These are phyloP conservation scores for Phoenicopterus ruber DNA, from an alignment of 2,113 vertebrate genomes.

Conservation along the genomic window DNA sequence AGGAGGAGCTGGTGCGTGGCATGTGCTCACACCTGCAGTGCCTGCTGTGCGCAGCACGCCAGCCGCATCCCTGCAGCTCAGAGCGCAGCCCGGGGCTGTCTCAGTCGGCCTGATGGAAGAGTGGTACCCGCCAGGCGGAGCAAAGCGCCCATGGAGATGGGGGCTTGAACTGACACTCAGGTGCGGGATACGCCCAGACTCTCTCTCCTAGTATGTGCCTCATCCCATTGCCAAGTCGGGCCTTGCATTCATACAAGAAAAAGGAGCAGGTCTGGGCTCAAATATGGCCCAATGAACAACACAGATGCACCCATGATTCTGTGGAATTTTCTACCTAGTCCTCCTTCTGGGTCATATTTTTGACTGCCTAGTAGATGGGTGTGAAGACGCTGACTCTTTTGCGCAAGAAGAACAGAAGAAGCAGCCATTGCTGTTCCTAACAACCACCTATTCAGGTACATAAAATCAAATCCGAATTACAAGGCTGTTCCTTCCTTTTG, in stretches of 20 bases:
- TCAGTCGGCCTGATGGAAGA: neutral
- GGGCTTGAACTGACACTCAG: neutral
- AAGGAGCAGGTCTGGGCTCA: neutral
- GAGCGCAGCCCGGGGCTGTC: neutral
- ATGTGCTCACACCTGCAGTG: no score
- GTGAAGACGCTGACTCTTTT: neutral
- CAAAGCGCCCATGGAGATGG: accelerated
- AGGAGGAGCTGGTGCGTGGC: neutral
- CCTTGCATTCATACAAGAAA: neutral
- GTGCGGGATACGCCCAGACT: neutral
- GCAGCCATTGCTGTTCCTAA: neutral
- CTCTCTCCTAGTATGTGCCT: neutral
- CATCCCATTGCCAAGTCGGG: neutral
- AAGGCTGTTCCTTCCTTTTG: neutral
- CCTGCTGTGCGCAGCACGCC: accelerated
- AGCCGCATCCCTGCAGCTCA: neutral
- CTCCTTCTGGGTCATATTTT: neutral
- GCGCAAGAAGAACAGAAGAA: neutral
- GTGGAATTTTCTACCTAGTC: neutral
- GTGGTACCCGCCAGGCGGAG: accelerated
- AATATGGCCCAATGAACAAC: neutral
- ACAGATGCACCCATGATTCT: neutral
- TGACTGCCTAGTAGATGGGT: neutral
- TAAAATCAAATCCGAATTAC: neutral
- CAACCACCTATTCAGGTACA: neutral